Base-by-base conservation (phyloP, 1,140 invertebrate species). In the Coenobita brevimanus region DNA sequence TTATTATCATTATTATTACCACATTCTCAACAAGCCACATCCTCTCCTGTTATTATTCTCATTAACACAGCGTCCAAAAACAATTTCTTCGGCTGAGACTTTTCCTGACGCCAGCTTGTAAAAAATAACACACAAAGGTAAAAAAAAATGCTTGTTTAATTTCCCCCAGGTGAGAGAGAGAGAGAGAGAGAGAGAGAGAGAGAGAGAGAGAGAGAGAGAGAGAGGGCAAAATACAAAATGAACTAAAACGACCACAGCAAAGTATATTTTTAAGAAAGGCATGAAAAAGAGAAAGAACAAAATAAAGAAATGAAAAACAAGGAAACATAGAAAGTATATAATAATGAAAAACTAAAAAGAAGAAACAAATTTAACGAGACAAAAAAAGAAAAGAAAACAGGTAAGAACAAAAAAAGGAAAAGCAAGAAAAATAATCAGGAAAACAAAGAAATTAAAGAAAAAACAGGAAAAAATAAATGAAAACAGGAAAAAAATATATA, bases 1-100 rank as follows among this genome's bases (percentile, higher is more conserved):
- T n/a, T n/a, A n/a, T n/a, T n/a, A n/a, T n/a, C n/a, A n/a, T n/a
- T n/a, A n/a, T n/a, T n/a, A n/a, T n/a, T n/a, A n/a, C n/a, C 36
- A 27, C 76, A 21, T 30, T 21, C 46, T 24, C 24, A 41, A 46
- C 50, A 17, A 33, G 21, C 46, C 41, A 8, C 36, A 78, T 30
- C 41, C 76, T n/a, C n/a, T 33, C 76, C 41, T n/a, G 33, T 27
- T 41, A 21, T 30, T 82, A 38, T 79, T 69, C 64, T 86, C 38
- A 78, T 67, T 30, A 67, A 67, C 79, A 54, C 73, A 79, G 83
- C 83, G 75, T 86, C 73, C 83, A 86, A 33, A 75, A n/a, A n/a
- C n/a, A n/a, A n/a, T n/a, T 78, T 79, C 83, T 86, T 79, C 75
- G 83, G 83, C 73, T 86, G 83, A 86, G 73, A 86, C 83, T 86